Conservation (phyloP, 2,888 invertebrate genomes). For the Argynnis bischoffii region DNA sequence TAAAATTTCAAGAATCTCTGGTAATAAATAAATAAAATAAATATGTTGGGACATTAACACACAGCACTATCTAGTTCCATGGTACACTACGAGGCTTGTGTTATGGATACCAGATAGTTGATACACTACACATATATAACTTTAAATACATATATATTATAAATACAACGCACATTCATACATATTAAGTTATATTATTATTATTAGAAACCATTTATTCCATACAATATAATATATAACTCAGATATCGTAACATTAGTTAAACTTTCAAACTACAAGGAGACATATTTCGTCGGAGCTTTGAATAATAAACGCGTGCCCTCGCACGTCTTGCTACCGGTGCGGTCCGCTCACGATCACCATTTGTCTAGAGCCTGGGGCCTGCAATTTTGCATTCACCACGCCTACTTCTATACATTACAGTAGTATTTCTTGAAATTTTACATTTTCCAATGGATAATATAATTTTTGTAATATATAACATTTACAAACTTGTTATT, state of each 20-base stretch:
- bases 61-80: too few relatives aligned
- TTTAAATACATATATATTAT: too few relatives aligned
- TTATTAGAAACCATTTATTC: too few relatives aligned
- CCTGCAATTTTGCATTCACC: slow-evolving; percentile 75
- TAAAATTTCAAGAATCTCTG: too few relatives aligned
- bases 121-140: too few relatives aligned
- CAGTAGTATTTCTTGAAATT: slow-evolving; percentile 22
- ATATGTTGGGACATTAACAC: too few relatives aligned
- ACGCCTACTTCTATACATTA: slow-evolving; percentile 70
- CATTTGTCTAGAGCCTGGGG: slow-evolving; percentile 72
- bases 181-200: too few relatives aligned
- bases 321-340: slow-evolving; percentile 65
- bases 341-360: slow-evolving; percentile 74
- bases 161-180: too few relatives aligned
- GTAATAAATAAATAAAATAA: too few relatives aligned
- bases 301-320: slow-evolving; percentile 54
- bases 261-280: slow-evolving; percentile 43
- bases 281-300: slow-evolving; percentile 47
- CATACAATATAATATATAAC: not conserved
- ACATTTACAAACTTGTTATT: not conserved
- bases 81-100: too few relatives aligned
- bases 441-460: slow-evolving; percentile 15
- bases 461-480: not conserved
- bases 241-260: not conserved
- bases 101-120: too few relatives aligned